A percentile compares a stretch with the other conserved stretches of the same genome.
Conservation (phyloP, 2,113 vertebrate genomes). For the Orientallactaga bullata region DNA sequence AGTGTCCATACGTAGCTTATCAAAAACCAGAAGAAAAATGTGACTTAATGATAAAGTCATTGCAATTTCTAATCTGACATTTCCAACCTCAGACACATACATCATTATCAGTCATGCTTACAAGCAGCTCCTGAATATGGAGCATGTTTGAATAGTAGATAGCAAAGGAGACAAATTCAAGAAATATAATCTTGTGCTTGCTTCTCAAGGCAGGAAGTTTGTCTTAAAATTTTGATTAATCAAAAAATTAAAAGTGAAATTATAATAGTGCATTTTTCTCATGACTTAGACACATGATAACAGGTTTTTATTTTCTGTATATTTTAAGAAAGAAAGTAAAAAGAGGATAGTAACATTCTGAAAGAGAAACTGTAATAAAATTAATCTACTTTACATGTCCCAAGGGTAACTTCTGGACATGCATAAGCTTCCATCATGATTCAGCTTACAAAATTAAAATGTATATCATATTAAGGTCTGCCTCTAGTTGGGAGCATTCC, state of each 20-base stretch:
- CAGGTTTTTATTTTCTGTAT: not conserved
- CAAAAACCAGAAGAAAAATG: conserved; percentile 34
- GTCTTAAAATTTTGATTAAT: conserved; percentile 45
- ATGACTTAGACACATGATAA: not conserved
- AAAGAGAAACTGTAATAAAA: not conserved
- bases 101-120: conserved; percentile 27
- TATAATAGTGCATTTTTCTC: conserved; percentile 10
- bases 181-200: not conserved
- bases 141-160: not conserved
- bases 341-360: not conserved
- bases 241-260: not conserved
- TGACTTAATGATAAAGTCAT: conserved; percentile 34
- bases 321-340: not conserved
- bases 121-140: not conserved
- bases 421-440: no score
- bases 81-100: conserved; percentile 11
- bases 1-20: conserved; percentile 41
- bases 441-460: not conserved
- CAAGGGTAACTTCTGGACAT: no score
- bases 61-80: conserved; percentile 37
- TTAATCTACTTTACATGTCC: accelerated
- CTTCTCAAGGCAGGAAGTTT: conserved; percentile 13
- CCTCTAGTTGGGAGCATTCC: no score
- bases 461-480: not conserved
- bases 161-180: not conserved